Base-by-base conservation (phyloP, 2,113 vertebrate species). In the Emberiza fucata region DNA sequence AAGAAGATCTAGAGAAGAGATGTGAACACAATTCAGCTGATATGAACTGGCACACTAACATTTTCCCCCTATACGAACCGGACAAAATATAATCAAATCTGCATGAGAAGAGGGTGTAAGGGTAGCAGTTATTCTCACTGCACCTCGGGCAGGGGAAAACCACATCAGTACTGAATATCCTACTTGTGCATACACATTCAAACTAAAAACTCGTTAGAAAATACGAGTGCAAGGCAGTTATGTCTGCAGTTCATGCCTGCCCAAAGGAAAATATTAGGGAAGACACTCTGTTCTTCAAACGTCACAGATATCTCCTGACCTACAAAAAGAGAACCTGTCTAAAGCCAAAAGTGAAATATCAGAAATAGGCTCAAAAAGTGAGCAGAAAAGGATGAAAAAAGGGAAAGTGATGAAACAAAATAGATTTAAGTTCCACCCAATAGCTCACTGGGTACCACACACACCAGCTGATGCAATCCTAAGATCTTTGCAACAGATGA, bases 401-500 rank as follows among this genome's bases (percentile, higher is more conserved):
- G 2, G 3, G 1, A n/a, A 78, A 75, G 18, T 27, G 14, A 53
- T 20, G 23, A 76, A 5, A 81, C 0, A 0, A 28, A 64, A 80
- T 0, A 37, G 21, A 66, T 31, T 29, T 45, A 54, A 76, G 14
- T 47, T 59, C 20, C 24, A 77, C 7, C 22, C 66, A 54, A 20
- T 22, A 64, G 53, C 18, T 54, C 0, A 0, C 16, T 45, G 50
- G 17, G 25, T 45, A 59, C 11, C 5, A 37, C 0, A 2, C 15
- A n/a, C 25, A 80, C 5, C 20, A 81, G 31, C 40, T 48, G 56
- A 76, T 1, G 3, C 7, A 39, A 23, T 29, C 40, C 1, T 44
- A 65, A 51, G 8, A 57, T 8, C 23, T 76, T n/a, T 66, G 25
- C 37, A 92, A 54, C 13, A 54, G 45, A 29, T 8, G 5, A 79